A percentile compares a stretch with the other conserved stretches of the same genome.
Evolutionary conservation across 1,140 invertebrate genomes (phyloP).

Genomic region (Eciton burchellii): DNA sequence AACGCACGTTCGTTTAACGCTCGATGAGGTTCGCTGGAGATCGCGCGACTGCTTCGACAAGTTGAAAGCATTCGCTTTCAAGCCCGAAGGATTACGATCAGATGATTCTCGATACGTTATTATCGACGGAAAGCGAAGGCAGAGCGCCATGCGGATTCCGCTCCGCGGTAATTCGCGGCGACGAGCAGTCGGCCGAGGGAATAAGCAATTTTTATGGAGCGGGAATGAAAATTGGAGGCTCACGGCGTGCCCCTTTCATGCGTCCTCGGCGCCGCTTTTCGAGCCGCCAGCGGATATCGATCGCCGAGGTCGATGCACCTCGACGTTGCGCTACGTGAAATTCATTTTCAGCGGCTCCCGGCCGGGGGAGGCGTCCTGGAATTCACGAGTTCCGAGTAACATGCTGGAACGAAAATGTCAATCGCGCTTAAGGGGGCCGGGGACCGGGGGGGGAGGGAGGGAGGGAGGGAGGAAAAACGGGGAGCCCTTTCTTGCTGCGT

Average conservation of each 20-base stretch:
- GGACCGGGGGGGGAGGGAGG: too few relatives aligned
- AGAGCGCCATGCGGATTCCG: neutral
- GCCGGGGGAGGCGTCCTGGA: slow-evolving; percentile 63
- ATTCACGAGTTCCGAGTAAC: slow-evolving; percentile 67
- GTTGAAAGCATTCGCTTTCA: neutral
- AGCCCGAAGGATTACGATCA: neutral
- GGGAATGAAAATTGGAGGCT: slow-evolving; percentile 72
- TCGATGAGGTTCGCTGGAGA: neutral
- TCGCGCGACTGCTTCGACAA: neutral
- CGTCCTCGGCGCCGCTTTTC: slow-evolving; percentile 49
- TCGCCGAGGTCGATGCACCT: slow-evolving; percentile 69
- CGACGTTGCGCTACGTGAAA: slow-evolving; percentile 67
- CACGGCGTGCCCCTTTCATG: slow-evolving; percentile 55
- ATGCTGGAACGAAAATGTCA: slow-evolving; percentile 63
- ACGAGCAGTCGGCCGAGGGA: slow-evolving; percentile 43
- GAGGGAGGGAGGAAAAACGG: neutral
- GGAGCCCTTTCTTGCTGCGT: neutral
- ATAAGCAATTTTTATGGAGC: slow-evolving; percentile 62
- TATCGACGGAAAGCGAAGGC: too few relatives aligned
- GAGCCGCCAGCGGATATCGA: slow-evolving; percentile 66
- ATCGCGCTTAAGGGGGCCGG: too few relatives aligned
- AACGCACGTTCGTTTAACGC: neutral
- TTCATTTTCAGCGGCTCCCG: slow-evolving; percentile 67
- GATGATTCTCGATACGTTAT: too few relatives aligned
- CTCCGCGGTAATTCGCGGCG: neutral